Conservation (phyloP, 1,140 invertebrate genomes). For the Tachypleus tridentatus region DNA sequence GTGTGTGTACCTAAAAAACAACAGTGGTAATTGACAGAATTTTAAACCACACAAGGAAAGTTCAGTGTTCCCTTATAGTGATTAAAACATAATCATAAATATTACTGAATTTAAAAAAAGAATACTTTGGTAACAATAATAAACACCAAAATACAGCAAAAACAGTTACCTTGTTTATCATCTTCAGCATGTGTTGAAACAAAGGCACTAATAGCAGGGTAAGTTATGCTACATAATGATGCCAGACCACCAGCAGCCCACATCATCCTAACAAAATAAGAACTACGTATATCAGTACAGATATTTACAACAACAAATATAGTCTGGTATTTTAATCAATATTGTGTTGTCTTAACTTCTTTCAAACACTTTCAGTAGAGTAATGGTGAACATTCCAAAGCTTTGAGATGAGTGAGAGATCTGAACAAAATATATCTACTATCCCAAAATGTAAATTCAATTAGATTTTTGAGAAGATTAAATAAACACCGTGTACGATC, state of each 20-base stretch:
- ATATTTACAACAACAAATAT: neutral
- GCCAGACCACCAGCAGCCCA: slow-evolving; percentile 95
- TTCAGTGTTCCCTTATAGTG: too few relatives aligned
- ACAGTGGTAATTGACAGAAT: too few relatives aligned
- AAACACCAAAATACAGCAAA: slow-evolving; percentile 1
- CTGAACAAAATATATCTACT: too few relatives aligned
- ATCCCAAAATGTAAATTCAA: too few relatives aligned
- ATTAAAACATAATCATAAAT: too few relatives aligned
- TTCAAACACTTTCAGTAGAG: neutral
- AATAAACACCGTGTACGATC: neutral
- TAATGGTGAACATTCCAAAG: too few relatives aligned
- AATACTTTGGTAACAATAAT: neutral
- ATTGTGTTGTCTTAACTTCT: neutral
- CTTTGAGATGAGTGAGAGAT: too few relatives aligned
- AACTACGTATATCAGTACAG: neutral
- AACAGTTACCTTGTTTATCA: slow-evolving; percentile 73
- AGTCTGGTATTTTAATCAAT: neutral
- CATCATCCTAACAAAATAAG: slow-evolving; percentile 70
- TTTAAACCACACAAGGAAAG: too few relatives aligned
- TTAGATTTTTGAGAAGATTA: neutral
- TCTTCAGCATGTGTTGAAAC: slow-evolving; percentile 92
- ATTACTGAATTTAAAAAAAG: too few relatives aligned
- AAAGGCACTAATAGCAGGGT: slow-evolving; percentile 98
- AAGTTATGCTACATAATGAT: slow-evolving; percentile 72
- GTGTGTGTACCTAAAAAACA: too few relatives aligned